Base-by-base conservation (phyloP, 2,888 invertebrate genomes). In the Nudaria mundana region DNA sequence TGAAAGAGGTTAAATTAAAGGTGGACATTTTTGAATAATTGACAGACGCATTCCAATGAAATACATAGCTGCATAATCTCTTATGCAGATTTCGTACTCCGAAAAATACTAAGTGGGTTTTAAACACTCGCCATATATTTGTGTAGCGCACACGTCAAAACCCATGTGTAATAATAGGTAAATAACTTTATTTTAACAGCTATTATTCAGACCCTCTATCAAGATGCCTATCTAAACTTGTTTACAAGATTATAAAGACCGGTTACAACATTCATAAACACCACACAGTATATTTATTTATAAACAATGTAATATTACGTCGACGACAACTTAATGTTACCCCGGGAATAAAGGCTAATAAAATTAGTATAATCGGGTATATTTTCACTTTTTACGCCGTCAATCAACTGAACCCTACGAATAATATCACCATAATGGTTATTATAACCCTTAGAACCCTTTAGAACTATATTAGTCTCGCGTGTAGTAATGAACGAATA, bases 321-420 rank as follows among this genome's bases (percentile, higher is more conserved):
- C 24, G 23, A 14, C 32, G 11, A 33, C 33, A 33, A 33, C 14
- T 16, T 15, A 3, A 3, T 22, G 5, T 24, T 18, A n/a, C 13
- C 22, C 14, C 26, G 15, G 6, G 5, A 1, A 29, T n/a, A 23
- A 39, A 33, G 18, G 18, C 28, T 39, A 33, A 33, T 39, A 33
- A 29, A 33, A 39, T 39, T 39, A 33, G 28, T 33, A 29, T 33
- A 33, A 39, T 38, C 15, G 31, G 8, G 18, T 25, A 14, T 20
- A 23, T 13, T 30, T 15, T 13, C 30, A 23, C 15, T 37, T 13
- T 37, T 18, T 14, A 32, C 15, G 33, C 39, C 29, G 33, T 33
- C 33, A 33, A 33, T 39, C 33, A 39, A 26, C 20, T 28, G 23
- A 38, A 28, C 11, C 14, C 18, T 12, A 23, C 29, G 13, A 16